Conservation (phyloP, 2,888 invertebrate genomes). For the Folsomia manolachei region DNA sequence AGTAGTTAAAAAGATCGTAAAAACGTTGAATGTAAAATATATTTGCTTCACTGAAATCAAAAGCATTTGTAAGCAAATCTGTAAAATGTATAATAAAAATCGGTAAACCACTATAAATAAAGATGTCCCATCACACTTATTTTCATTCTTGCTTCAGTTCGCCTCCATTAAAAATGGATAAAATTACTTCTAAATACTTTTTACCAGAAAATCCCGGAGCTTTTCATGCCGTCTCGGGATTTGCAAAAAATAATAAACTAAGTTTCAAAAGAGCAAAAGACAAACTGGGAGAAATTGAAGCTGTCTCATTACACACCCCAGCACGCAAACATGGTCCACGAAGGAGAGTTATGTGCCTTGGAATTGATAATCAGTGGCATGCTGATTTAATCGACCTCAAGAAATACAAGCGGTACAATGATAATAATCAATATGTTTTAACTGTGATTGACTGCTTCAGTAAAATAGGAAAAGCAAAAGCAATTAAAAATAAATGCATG, state of each 20-base stretch:
- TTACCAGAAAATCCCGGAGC: neutral
- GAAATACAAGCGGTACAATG: conserved; percentile 13
- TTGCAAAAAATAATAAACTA: conserved; percentile 2
- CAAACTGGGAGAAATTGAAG: conserved; percentile 8
- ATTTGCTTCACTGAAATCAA: neutral
- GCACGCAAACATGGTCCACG: conserved; percentile 10
- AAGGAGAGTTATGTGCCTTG: conserved; percentile 14
- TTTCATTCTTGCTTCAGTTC: neutral
- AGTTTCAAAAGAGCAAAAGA: neutral
- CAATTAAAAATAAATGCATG: conserved; percentile 25
- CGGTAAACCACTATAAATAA: neutral
- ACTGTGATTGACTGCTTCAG: conserved; percentile 23
- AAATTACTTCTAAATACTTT: neutral
- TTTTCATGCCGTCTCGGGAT: neutral
- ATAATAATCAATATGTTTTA: conserved; percentile 20
- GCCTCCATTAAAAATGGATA: neutral
- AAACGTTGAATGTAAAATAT: neutral
- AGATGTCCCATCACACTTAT: neutral
- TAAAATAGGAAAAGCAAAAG: neutral
- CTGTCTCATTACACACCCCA: conserved; percentile 24
- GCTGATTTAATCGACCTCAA: conserved; percentile 23
- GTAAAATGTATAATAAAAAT: neutral
- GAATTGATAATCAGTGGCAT: conserved; percentile 20
- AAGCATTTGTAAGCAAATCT: neutral
- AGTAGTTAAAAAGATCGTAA: conserved; percentile 3